phyloP scores from a whole-genome alignment of 2,888 invertebrate genomes.

The Idaea aversata region DNA sequence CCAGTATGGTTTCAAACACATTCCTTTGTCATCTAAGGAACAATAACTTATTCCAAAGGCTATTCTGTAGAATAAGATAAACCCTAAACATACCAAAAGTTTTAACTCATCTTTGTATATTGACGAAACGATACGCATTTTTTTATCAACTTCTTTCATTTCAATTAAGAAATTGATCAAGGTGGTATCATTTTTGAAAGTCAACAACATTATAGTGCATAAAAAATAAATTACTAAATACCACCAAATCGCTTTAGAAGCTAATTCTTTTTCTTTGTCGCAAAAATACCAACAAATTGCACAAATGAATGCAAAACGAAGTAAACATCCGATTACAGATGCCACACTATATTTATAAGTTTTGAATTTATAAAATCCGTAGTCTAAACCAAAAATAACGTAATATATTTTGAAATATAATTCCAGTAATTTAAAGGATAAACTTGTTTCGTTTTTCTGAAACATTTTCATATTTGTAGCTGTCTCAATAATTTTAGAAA shows the following conservation, averaged over 20 bases:
- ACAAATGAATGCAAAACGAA: not conserved
- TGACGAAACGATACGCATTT: not conserved
- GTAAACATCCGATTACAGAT: not conserved
- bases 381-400: not conserved
- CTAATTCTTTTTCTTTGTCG: not conserved
- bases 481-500: too few relatives aligned
- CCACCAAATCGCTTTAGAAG: not conserved
- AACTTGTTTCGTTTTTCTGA: not conserved
- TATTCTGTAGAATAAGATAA: not conserved
- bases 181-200: not conserved
- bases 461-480: too few relatives aligned
- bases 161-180: not conserved
- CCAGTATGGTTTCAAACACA: not conserved
- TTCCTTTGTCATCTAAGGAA: not conserved
- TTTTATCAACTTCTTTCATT: not conserved
- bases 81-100: not conserved
- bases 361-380: not conserved
- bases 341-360: not conserved
- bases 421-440: not conserved
- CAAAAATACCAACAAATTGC: not conserved
- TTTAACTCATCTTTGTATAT: not conserved
- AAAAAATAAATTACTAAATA: not conserved
- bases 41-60: not conserved
- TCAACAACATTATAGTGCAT: not conserved
- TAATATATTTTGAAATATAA: not conserved